Percentiles rank a stretch among this genome's conserved stretches.
Conservation (phyloP, 92 coral and sea anemone species). For the Epizoanthus stellaris region DNA sequence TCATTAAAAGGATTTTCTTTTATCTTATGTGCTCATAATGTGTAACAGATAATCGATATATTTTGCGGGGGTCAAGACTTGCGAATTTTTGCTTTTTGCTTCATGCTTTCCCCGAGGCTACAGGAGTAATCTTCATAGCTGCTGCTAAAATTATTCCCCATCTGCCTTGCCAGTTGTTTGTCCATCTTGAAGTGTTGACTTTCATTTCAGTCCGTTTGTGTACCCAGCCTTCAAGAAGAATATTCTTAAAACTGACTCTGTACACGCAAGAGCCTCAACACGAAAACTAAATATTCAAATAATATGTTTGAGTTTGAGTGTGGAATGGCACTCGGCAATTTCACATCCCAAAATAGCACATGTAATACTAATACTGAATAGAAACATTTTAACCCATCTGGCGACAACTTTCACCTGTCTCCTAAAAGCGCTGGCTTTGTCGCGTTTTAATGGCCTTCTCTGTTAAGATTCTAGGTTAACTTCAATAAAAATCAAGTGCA, state of each 20-base stretch:
- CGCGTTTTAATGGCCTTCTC: constrained; percentile 14
- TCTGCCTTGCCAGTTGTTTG: constrained; percentile 56
- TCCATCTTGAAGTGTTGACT: constrained; percentile 57
- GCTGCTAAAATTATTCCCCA: background rate
- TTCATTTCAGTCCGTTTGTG: constrained; percentile 50
- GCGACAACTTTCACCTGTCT: constrained; percentile 33
- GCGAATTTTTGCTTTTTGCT: background rate
- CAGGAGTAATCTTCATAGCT: background rate
- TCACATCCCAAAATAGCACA: constrained; percentile 8
- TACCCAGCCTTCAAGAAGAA: constrained; percentile 53
- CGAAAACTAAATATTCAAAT: constrained; percentile 33
- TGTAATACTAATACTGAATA: constrained; percentile 9
- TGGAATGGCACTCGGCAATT: constrained; percentile 1
- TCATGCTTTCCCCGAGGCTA: constrained; percentile 10
- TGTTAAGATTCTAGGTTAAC: constrained; percentile 16
- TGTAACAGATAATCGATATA: background rate
- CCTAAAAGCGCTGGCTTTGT: constrained; percentile 16
- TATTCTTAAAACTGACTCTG: constrained; percentile 24
- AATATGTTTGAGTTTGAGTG: constrained; percentile 18
- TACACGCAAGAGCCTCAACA: constrained; percentile 39
- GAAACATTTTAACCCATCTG: constrained; percentile 20
- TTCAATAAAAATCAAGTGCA: constrained; percentile 39
- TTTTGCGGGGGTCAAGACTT: constrained; percentile 2
- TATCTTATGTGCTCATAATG: constrained; percentile 9
- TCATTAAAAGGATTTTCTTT: constrained; percentile 28